Conservation (phyloP, 2,113 vertebrate species). For the Cinclus mexicanus region DNA sequence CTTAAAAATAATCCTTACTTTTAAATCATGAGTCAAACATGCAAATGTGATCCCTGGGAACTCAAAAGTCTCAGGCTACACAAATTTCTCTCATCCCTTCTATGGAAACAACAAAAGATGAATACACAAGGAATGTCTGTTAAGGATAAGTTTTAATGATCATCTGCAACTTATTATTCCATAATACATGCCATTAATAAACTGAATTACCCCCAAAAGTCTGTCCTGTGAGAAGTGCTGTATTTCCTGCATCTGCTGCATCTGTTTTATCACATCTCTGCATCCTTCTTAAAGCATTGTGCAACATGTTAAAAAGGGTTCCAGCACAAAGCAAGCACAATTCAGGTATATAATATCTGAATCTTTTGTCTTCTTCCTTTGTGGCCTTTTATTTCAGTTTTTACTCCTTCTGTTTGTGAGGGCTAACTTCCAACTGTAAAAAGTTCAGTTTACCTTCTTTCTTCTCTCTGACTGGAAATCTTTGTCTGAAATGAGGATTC, state of each 20-base stretch:
- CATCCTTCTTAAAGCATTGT: slow-evolving; percentile 16
- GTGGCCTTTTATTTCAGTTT: background rate
- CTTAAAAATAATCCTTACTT: slow-evolving; percentile 49
- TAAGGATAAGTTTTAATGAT: slow-evolving; percentile 67
- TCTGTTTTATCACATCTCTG: slow-evolving; percentile 64
- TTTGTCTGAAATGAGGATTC: background rate
- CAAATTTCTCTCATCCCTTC: slow-evolving; percentile 37
- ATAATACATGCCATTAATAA: slow-evolving; percentile 68
- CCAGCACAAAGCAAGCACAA: background rate
- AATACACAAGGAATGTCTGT: slow-evolving; percentile 60
- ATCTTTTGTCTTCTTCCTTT: background rate
- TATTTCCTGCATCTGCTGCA: slow-evolving; percentile 59
- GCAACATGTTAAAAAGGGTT: background rate
- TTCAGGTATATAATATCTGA: background rate
- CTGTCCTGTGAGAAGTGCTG: slow-evolving; percentile 37
- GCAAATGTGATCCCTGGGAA: slow-evolving; percentile 35
- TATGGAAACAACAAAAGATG: slow-evolving; percentile 58
- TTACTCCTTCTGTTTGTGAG: slow-evolving; percentile 4
- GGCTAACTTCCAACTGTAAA: background rate
- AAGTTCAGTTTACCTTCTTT: background rate
- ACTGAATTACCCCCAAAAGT: slow-evolving; percentile 63
- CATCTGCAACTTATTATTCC: slow-evolving; percentile 71
- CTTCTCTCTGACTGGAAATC: background rate
- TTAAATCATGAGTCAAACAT: slow-evolving; percentile 58
- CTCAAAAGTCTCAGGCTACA: slow-evolving; percentile 23